Evolutionary conservation across 2,888 invertebrate genomes (phyloP).

Genomic region (Seira ritae): DNA sequence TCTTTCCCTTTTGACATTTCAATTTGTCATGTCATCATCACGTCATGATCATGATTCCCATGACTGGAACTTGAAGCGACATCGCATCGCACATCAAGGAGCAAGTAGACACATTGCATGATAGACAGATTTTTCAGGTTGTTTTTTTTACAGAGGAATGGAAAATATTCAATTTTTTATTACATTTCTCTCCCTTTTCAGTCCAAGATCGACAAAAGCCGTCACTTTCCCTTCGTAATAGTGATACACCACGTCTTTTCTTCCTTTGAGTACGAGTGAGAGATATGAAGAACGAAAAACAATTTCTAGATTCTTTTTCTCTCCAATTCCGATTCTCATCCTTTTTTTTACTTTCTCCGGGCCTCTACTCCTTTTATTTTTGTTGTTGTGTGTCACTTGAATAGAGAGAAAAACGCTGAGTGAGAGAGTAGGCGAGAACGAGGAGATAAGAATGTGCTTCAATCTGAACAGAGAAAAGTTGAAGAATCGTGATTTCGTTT

Average conservation of each 20-base stretch:
- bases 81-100: neutral
- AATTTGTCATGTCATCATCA: conserved; percentile 41
- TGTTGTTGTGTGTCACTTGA: conserved; percentile 8
- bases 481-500: conserved; percentile 13
- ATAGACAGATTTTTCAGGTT: neutral
- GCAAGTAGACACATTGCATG: neutral
- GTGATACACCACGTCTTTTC: neutral
- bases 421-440: neutral
- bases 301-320: neutral
- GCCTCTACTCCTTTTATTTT: no score
- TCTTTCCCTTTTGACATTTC: conserved; percentile 39
- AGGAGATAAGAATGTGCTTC: conserved; percentile 15
- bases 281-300: conserved; percentile 7
- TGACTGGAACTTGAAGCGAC: no score
- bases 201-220: neutral
- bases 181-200: no score
- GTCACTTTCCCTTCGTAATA: neutral
- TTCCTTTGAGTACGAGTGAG: neutral
- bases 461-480: neutral
- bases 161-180: conserved; percentile 14
- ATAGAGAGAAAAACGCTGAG: neutral
- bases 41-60: neutral
- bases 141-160: neutral
- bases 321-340: neutral
- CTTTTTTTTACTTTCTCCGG: no score